Percentiles rank a stretch among this genome's conserved stretches.
Conservation (phyloP, 2,797 vertebrate species). For the Tinamus major region DNA sequence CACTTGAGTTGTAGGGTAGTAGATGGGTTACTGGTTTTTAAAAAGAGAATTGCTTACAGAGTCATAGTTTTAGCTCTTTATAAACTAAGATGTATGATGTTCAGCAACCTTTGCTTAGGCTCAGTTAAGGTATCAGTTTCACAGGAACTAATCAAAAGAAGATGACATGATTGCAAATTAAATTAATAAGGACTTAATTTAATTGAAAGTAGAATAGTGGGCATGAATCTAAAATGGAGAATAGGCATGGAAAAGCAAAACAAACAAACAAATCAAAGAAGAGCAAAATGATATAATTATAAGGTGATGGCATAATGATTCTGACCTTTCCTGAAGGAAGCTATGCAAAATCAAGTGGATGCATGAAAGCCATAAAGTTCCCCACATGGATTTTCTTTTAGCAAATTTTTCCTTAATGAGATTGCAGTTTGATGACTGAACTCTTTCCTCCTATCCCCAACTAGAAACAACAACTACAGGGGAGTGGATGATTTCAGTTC, state of each 20-base stretch:
- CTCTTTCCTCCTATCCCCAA: background rate
- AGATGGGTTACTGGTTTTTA: conserved; percentile 47
- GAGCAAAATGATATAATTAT: background rate
- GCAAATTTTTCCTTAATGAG: background rate
- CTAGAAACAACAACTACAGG: background rate
- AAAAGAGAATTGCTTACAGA: background rate
- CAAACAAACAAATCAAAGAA: background rate
- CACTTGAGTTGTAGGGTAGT: conserved; percentile 65
- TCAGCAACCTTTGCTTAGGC: conserved; percentile 52
- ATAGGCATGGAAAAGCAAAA: background rate
- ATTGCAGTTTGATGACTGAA: background rate
- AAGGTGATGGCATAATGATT: background rate
- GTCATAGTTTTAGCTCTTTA: conserved; percentile 49
- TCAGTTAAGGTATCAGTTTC: conserved; percentile 12
- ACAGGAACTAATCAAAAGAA: conserved; percentile 43
- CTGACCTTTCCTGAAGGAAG: background rate
- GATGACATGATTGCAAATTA: conserved; percentile 8
- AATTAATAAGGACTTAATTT: conserved; percentile 31
- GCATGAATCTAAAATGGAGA: background rate
- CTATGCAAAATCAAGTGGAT: background rate
- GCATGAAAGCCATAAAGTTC: background rate
- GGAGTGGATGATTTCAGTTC: background rate
- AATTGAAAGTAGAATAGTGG: conserved; percentile 15
- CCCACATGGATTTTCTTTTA: background rate
- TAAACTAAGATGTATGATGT: conserved; percentile 11